Percentiles rank a stretch among this genome's conserved stretches.
Evolutionary conservation across 2,113 vertebrate species (phyloP).

Genomic region (Pelodiscus sinensis): DNA sequence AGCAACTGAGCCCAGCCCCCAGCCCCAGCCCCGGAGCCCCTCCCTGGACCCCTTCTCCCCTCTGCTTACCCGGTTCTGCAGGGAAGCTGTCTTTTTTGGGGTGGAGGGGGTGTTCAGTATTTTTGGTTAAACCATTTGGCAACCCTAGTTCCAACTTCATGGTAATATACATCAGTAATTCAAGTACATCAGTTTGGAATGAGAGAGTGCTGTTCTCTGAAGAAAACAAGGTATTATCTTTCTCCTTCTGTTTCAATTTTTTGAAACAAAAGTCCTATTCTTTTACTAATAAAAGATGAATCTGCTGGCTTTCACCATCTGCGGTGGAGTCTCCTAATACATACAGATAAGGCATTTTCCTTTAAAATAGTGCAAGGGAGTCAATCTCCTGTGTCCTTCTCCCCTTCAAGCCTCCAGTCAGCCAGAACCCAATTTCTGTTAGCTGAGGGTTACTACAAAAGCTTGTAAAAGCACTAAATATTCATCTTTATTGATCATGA

Average conservation of each 20-base stretch:
- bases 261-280: not conserved
- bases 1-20: no score
- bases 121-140: no score
- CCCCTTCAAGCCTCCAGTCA: not conserved
- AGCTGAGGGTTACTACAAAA: not conserved
- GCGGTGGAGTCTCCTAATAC: not conserved
- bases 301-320: not conserved
- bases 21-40: no score
- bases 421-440: not conserved
- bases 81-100: no score
- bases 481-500: not conserved
- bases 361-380: not conserved
- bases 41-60: no score
- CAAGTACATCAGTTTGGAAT: not conserved
- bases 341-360: not conserved
- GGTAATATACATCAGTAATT: not conserved
- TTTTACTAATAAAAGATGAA: not conserved
- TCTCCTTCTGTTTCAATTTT: not conserved
- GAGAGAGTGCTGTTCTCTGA: not conserved
- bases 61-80: no score
- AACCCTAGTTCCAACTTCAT: not conserved
- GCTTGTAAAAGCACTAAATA: not conserved
- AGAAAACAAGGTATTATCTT: not conserved
- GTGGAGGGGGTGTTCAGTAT: no score
- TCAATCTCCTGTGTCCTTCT: accelerated